Evolutionary conservation across 2,797 vertebrate species (phyloP).

Genomic region (Petrocephalus schoutedeni): DNA sequence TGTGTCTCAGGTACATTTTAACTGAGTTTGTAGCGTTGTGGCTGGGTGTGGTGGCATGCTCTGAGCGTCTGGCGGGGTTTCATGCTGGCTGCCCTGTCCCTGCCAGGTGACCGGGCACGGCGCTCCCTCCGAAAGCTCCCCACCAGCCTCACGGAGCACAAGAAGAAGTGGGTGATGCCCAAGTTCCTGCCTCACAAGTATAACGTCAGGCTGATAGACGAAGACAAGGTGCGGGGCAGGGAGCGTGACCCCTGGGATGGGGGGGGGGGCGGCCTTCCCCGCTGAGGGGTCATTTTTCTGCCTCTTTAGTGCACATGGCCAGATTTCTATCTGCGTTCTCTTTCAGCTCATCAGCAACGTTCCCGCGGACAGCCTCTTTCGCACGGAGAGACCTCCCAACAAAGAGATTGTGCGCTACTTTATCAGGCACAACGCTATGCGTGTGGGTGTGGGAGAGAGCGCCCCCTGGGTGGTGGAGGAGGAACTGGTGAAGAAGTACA

Average conservation of each 20-base stretch:
- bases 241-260: not conserved
- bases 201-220: constrained; percentile 85
- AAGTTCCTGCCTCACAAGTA: constrained; percentile 97
- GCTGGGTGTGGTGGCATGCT: not conserved
- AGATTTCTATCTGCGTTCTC: not conserved
- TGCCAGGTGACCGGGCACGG: constrained; percentile 81
- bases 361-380: constrained; percentile 80
- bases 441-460: constrained; percentile 84
- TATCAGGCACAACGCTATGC: constrained; percentile 85
- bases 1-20: not conserved
- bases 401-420: constrained; percentile 98
- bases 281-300: not conserved
- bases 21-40: not conserved
- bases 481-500: constrained; percentile 87
- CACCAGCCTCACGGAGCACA: constrained; percentile 87
- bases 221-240: constrained; percentile 80
- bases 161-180: constrained; percentile 90
- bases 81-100: not conserved
- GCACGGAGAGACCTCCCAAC: constrained; percentile 91
- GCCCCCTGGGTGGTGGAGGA: constrained; percentile 98
- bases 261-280: not conserved
- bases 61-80: not conserved
- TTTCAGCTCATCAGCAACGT: constrained; percentile 86
- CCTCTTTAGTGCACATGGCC: not conserved
- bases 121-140: constrained; percentile 91